phyloP scores from a whole-genome alignment of 2,888 invertebrate genomes.

The Calliphora vomitoria region DNA sequence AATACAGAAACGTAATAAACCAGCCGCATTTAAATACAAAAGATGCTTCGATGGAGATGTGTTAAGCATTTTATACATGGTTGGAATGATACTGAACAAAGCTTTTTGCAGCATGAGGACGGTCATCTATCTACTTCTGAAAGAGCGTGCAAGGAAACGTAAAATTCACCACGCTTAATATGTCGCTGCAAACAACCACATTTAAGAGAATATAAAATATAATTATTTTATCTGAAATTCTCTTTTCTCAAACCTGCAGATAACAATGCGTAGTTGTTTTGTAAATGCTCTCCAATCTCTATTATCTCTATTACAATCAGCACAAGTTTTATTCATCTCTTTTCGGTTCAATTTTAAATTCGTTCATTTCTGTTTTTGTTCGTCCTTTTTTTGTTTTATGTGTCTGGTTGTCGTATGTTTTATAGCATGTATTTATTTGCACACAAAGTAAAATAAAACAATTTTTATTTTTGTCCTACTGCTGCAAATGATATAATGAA shows the following conservation, averaged over 20 bases:
- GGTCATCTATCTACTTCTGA: background rate
- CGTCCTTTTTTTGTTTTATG: background rate
- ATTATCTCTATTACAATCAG: constrained; percentile 14
- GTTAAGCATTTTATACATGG: background rate
- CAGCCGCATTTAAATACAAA: constrained; percentile 17
- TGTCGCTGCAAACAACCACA: background rate
- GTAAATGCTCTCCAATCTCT: constrained; percentile 21
- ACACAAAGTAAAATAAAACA: background rate
- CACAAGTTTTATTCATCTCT: constrained; percentile 16
- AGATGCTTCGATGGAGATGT: background rate
- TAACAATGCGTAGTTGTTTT: constrained; percentile 31
- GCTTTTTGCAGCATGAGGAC: constrained; percentile 43
- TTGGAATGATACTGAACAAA: background rate
- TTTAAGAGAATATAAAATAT: constrained; percentile 23
- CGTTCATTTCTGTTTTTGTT: constrained; percentile 2
- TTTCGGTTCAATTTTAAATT: constrained; percentile 32
- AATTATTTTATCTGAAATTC: constrained; percentile 1
- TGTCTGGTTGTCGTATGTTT: constrained; percentile 13
- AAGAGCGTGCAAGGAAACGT: background rate
- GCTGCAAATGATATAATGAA: constrained; percentile 2
- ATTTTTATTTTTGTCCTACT: background rate
- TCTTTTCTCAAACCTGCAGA: constrained; percentile 4
- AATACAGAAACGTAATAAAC: constrained; percentile 22
- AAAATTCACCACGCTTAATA: constrained; percentile 27
- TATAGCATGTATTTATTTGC: background rate